A percentile compares a stretch with the other conserved stretches of the same genome.
Conservation (phyloP, 2,888 invertebrate genomes). For the Acrobasis suavella region DNA sequence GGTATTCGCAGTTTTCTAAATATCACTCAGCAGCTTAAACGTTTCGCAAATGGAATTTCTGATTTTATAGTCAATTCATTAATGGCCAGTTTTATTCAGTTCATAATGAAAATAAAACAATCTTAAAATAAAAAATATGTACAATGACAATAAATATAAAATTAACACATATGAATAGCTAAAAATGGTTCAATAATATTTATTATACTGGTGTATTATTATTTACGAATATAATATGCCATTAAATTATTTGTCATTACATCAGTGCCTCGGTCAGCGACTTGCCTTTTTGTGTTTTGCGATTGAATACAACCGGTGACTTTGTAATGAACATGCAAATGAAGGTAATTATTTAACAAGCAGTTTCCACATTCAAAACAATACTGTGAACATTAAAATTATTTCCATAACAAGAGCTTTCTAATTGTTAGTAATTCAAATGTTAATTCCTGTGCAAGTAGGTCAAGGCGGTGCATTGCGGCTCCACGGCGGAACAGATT, state of each 20-base stretch:
- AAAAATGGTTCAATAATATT: too few species aligned
- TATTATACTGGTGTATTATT: too few species aligned
- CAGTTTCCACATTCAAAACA: conserved; percentile 17
- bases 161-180: too few species aligned
- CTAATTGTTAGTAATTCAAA: conserved; percentile 44
- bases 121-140: too few species aligned
- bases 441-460: conserved; percentile 47
- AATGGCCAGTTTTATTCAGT: neutral
- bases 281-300: conserved; percentile 9
- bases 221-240: too few species aligned
- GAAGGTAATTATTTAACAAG: conserved; percentile 17
- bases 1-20: neutral
- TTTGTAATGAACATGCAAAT: conserved; percentile 17
- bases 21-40: neutral
- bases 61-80: neutral
- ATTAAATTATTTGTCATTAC: too few species aligned
- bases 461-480: conserved; percentile 35
- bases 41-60: neutral
- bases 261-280: neutral
- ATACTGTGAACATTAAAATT: conserved; percentile 28
- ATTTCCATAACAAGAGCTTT: conserved; percentile 39
- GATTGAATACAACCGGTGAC: conserved; percentile 8
- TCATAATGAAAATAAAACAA: too few species aligned
- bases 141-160: too few species aligned
- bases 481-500: conserved; percentile 23